A percentile compares a stretch with the other conserved stretches of the same genome.
phyloP scores from a whole-genome alignment of 2,888 invertebrate species.

The Zygothrica quintamaculata region DNA sequence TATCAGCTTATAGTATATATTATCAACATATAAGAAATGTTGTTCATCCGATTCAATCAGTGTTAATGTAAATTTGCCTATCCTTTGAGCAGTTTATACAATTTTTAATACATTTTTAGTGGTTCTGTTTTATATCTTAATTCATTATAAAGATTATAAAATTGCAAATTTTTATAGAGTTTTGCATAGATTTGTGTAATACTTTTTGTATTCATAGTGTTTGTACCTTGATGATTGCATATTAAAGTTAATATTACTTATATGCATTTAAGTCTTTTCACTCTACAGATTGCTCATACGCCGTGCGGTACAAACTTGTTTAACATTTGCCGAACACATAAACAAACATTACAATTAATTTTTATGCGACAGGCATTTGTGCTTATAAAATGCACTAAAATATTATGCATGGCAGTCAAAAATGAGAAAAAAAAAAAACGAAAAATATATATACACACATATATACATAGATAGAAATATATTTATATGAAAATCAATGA shows the following conservation, averaged over 20 bases:
- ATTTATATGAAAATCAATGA: slow-evolving; percentile 1
- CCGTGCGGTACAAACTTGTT: slow-evolving; percentile 50
- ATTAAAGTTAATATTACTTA: slow-evolving; percentile 38
- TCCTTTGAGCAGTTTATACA: no score
- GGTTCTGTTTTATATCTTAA: no score
- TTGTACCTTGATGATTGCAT: slow-evolving; percentile 36
- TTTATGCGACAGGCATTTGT: slow-evolving; percentile 79
- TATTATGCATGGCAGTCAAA: slow-evolving; percentile 55
- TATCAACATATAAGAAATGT: no score
- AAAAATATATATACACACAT: no score
- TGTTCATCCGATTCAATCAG: no score
- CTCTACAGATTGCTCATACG: slow-evolving; percentile 48
- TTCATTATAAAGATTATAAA: no score
- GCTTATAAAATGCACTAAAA: slow-evolving; percentile 75
- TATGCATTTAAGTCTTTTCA: background rate
- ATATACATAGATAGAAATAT: background rate
- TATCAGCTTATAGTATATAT: no score
- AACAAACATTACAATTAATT: slow-evolving; percentile 81
- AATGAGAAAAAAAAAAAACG: slow-evolving; percentile 16
- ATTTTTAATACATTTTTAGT: no score
- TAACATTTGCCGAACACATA: slow-evolving; percentile 67
- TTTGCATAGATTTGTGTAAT: no score
- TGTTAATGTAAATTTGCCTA: no score
- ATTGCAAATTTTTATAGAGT: no score
- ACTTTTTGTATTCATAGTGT: background rate